Evolutionary conservation across 2,888 invertebrate species (phyloP), one percentile per base, ranked within the genome.

Genomic region (Campoplex nolae): DNA sequence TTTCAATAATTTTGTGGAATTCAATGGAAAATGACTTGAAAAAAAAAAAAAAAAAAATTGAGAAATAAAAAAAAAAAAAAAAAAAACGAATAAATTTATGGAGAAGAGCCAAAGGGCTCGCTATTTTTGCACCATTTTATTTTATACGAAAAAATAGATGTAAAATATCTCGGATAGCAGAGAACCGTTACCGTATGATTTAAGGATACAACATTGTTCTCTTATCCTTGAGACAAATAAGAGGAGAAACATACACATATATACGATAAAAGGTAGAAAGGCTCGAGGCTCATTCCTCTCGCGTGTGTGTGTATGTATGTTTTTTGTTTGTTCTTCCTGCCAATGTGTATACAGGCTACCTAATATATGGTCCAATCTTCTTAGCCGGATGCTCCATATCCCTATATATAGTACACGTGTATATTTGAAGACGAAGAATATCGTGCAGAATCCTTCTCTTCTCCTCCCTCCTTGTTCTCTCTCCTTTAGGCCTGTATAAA

Each of bases 341-440:
- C 77, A 77, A 65, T 77, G 51, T 51, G 35, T n/a, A 51, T 45
- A 67, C 48, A 65, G 38, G 48, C 65, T n/a, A 67, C n/a, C 48
- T 67, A 71, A 80, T 58, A 70, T 70, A 79, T 70, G 58, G 70
- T 56, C 51, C 56, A 71, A 62, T 78, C 67, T 51, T 71, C 38
- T 76, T 75, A 48, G 68, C 79, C 79, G 86, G 81, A 85, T 85
- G 75, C 54, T 70, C 42, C 65, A 38, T 77, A 77, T 82, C 42
- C 38, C 6, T 42, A 42, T 42, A 42, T 58, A 58, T 16, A 58
- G 13, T 7, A 48, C 45, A 23, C 9, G 45, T 70, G 45, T 70
- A 70, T 45, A 68, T 68, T 23, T 9, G 23, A 42, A 42, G 56
- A 71, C 45, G 73, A 84, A 68, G 74, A 65, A 67, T 38, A 68